Conservation (phyloP, 2,113 vertebrate genomes). For the Zootoca vivipara region DNA sequence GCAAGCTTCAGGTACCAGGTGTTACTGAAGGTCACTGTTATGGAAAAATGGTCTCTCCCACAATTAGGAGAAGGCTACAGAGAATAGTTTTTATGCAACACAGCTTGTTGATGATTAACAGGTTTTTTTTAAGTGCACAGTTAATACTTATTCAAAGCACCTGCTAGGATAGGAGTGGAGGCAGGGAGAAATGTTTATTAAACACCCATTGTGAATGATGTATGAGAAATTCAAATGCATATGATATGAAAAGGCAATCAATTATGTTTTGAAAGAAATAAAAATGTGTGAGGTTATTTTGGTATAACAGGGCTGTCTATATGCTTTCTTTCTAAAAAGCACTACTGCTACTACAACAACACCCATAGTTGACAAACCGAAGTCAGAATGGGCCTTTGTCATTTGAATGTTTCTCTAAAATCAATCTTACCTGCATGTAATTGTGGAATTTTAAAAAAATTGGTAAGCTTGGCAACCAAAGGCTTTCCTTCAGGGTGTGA, state of each 20-base stretch:
- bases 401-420: background rate
- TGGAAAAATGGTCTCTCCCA: conserved; percentile 53
- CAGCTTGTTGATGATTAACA: conserved; percentile 76
- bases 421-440: background rate
- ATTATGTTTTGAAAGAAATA: conserved; percentile 58
- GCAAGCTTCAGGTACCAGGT: conserved; percentile 64
- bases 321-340: background rate
- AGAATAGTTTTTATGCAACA: conserved; percentile 69
- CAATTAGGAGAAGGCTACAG: conserved; percentile 61
- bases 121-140: conserved; percentile 66
- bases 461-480: background rate
- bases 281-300: conserved; percentile 29
- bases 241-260: conserved; percentile 62
- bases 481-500: background rate
- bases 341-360: background rate
- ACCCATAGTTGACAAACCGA: background rate
- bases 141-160: conserved; percentile 76
- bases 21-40: conserved; percentile 67
- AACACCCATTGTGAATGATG: conserved; percentile 69
- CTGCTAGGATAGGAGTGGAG: conserved; percentile 63
- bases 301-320: background rate
- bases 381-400: conserved; percentile 16
- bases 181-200: conserved; percentile 64
- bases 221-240: conserved; percentile 67
- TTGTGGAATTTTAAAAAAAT: background rate